These are phyloP conservation scores for Himalopsyche japonica DNA, from an alignment of 2,888 invertebrate species.

Conservation along the genomic window DNA sequence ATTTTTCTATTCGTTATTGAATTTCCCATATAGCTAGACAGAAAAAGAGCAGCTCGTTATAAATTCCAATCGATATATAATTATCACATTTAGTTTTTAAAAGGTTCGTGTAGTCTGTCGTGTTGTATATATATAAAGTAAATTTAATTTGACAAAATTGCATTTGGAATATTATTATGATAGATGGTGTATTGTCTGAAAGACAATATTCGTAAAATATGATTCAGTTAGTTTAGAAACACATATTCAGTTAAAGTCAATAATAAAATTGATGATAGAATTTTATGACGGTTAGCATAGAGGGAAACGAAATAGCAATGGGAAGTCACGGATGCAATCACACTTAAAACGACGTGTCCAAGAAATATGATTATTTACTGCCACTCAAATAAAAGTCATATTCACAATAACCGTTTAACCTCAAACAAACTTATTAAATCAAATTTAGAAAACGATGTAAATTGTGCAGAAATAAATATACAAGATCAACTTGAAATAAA, in stretches of 20 bases:
- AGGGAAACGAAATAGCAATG: not conserved
- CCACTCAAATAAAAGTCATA: not conserved
- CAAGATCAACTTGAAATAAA: no score
- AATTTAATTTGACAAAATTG: not conserved
- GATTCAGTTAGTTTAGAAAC: not conserved
- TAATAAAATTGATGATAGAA: not conserved
- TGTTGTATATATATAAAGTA: not conserved
- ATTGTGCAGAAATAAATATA: no score
- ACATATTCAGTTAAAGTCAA: not conserved
- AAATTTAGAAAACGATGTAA: no score
- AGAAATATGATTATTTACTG: not conserved
- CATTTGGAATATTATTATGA: not conserved
- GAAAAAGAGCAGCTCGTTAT: no score
- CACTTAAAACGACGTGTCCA: not conserved
- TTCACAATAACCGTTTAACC: not conserved
- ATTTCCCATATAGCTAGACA: no score
- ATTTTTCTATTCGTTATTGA: no score
- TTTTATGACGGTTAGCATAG: not conserved
- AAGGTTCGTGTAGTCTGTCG: no score
- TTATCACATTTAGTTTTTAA: no score
- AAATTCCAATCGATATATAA: no score
- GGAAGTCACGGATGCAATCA: not conserved
- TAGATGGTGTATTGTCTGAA: not conserved
- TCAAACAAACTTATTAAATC: not conserved
- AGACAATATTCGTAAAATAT: not conserved